Evolutionary conservation across 2,888 invertebrate species (phyloP).

Genomic region (Clunio marinus): DNA sequence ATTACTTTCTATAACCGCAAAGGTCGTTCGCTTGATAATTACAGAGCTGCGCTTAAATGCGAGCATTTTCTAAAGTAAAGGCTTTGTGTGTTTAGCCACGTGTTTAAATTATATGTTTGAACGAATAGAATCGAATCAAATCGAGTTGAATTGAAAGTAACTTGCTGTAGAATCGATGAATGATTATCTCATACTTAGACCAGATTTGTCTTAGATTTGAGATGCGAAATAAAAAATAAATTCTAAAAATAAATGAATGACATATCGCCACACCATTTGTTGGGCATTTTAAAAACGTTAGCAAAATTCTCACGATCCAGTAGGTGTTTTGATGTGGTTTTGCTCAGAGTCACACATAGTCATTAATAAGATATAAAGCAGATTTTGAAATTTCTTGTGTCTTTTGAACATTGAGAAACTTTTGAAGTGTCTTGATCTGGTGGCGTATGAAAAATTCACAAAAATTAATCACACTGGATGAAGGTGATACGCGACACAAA

Average conservation of each 20-base stretch:
- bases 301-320: not conserved
- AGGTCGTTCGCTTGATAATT: not conserved
- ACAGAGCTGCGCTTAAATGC: not conserved
- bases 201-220: not conserved
- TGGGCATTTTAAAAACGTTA: not conserved
- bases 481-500: not conserved
- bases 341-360: not conserved
- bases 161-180: too few species aligned
- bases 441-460: not conserved
- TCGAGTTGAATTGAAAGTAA: too few species aligned
- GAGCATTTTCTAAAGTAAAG: not conserved
- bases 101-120: not conserved
- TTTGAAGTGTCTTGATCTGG: not conserved
- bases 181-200: too few species aligned
- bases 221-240: not conserved
- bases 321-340: not conserved
- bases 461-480: not conserved
- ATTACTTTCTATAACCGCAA: too few species aligned
- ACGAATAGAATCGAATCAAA: too few species aligned
- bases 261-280: too few species aligned
- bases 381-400: not conserved
- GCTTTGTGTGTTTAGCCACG: not conserved
- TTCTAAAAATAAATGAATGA: not conserved
- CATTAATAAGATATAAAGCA: not conserved
- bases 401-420: not conserved